Conservation (phyloP, 2,888 invertebrate species). For the Melanophora roralis region DNA sequence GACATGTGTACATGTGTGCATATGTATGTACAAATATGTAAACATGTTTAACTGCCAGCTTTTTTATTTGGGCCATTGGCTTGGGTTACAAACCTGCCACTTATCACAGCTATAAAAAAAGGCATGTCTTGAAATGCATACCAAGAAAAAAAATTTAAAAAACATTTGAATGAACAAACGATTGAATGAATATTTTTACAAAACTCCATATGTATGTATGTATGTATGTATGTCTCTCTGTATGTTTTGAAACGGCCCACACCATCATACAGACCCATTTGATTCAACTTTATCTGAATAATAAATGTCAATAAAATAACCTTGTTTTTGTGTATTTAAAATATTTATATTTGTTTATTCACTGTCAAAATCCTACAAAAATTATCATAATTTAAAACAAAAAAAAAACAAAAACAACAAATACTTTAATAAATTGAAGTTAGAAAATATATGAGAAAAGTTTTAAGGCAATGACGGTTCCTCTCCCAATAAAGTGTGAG, state of each 20-base stretch:
- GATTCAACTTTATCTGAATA: slow-evolving; percentile 3
- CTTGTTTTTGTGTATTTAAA: slow-evolving; percentile 26
- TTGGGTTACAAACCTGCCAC: not conserved
- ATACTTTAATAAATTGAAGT: not conserved
- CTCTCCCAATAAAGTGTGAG: not conserved
- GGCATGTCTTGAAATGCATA: slow-evolving; percentile 21
- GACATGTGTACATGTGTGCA: too few species aligned
- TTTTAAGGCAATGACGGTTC: not conserved
- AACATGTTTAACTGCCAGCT: not conserved
- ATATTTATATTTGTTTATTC: slow-evolving; percentile 26
- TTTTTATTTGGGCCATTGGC: not conserved
- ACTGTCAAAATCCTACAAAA: slow-evolving; percentile 53
- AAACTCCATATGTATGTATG: too few species aligned
- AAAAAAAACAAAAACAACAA: not conserved
- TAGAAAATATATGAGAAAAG: not conserved
- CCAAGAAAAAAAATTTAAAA: too few species aligned
- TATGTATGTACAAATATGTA: too few species aligned
- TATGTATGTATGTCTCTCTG: too few species aligned
- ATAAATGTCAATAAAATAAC: slow-evolving; percentile 43
- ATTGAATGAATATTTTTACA: slow-evolving; percentile 24
- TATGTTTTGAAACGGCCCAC: slow-evolving; percentile 43
- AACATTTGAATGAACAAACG: too few species aligned
- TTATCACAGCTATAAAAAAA: not conserved
- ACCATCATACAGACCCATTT: slow-evolving; percentile 12
- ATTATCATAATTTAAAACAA: slow-evolving; percentile 27